Evolutionary conservation across 2,113 vertebrate species (phyloP), one percentile per base, ranked within the genome.

Genomic region (Heterocephalus glaber): DNA sequence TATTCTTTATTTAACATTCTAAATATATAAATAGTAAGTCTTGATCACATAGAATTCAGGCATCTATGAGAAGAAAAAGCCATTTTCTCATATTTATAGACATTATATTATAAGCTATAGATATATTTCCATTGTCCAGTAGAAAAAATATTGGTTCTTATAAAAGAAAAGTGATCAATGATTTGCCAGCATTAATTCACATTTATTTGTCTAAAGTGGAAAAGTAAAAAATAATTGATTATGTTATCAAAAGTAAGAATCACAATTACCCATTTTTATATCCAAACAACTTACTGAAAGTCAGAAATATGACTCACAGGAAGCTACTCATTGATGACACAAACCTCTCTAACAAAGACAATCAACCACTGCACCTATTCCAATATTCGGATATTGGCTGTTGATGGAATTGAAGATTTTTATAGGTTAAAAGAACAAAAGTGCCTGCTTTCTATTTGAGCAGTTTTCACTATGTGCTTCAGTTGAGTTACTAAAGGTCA

Each of bases 201-300:
- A 90, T 86, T 26, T 87, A 7, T 61, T 60, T 80, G 35, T 94
- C 47, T 90, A 33, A 79, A 88, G n/a, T 79, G 0, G 2, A 5
- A 30, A 92, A n/a, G 49, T 26, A 63, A 82, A 90, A 92, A 88
- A 83, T 63, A 65, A 76, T 76, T 54, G 47, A 86, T 88, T 66
- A 28, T 11, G 52, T 89, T 58, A 68, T 86, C 28, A 52, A 63
- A 38, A 89, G 20, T 60, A 81, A 81, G 82, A 80, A 41, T 91
- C 68, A 84, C 4, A 58, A 8, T 80, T 74, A 65, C n/a, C 26
- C 52, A 35, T 30, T 84, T 81, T 77, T 77, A 52, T 30, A 44
- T 72, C 35, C 52, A 33, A 86, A 38, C 20, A 41, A 58, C 92
- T 92, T 63, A 52, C 52, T 13, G 47, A 49, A 72, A 61, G 54